These are phyloP conservation scores for Sebastes aleutianus DNA, from an alignment of 2,797 vertebrate genomes.

Conservation along the genomic window DNA sequence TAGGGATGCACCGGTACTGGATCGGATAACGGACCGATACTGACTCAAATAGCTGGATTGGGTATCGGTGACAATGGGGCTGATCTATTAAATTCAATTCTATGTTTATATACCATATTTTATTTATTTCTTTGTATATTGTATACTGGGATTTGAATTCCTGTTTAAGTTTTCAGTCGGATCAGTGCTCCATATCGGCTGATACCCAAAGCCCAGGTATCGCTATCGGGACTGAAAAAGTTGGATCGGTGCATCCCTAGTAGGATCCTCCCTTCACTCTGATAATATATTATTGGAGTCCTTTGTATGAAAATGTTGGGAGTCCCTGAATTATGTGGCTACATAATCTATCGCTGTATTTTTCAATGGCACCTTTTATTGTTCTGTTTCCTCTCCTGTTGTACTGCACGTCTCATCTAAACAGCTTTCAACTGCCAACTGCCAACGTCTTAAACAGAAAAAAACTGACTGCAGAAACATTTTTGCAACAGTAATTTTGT, in stretches of 20 bases:
- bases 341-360: background rate
- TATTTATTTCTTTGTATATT: too few species aligned
- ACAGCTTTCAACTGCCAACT: background rate
- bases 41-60: too few species aligned
- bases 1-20: too few species aligned
- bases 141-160: too few species aligned
- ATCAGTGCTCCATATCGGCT: accelerated
- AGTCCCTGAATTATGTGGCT: background rate
- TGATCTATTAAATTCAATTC: too few species aligned
- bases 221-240: too few species aligned
- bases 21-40: too few species aligned
- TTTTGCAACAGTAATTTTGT: background rate
- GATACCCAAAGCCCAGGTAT: too few species aligned
- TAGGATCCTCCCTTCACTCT: background rate
- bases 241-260: too few species aligned
- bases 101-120: too few species aligned
- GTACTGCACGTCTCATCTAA: background rate
- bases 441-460: background rate
- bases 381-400: background rate
- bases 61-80: too few species aligned
- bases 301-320: background rate
- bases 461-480: background rate
- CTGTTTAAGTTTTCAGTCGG: too few species aligned
- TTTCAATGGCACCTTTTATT: background rate
- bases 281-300: background rate